Evolutionary conservation across 2,888 invertebrate species (phyloP).

Genomic region (Miltochrista miniata): DNA sequence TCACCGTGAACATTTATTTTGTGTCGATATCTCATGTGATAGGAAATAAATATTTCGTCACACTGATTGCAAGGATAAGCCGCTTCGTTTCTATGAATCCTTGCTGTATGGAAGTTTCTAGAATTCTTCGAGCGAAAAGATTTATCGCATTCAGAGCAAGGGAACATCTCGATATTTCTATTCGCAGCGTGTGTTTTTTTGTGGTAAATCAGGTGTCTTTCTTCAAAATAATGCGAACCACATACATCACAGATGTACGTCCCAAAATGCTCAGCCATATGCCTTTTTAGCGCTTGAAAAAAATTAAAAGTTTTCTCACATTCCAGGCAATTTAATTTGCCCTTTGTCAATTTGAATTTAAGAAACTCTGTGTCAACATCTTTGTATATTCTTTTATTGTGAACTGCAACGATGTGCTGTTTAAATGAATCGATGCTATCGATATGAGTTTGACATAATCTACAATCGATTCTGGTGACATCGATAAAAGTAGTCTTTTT

Average conservation of each 20-base stretch:
- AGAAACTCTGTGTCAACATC: conserved; percentile 54
- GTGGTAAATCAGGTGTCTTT: conserved; percentile 38
- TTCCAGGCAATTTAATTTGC: conserved; percentile 48
- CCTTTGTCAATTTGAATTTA: conserved; percentile 55
- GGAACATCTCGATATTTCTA: conserved; percentile 38
- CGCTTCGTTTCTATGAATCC: conserved; percentile 45
- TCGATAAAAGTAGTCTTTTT: conserved; percentile 54
- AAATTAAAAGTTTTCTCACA: conserved; percentile 51
- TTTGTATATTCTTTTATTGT: conserved; percentile 43
- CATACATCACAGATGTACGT: conserved; percentile 55
- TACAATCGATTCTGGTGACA: conserved; percentile 53
- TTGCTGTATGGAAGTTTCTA: conserved; percentile 37
- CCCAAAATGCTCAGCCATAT: conserved; percentile 54
- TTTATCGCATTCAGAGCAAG: conserved; percentile 62
- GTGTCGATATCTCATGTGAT: conserved; percentile 41
- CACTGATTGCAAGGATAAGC: conserved; percentile 49
- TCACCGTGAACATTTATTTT: conserved; percentile 52
- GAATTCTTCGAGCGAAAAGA: conserved; percentile 47
- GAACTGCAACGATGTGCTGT: conserved; percentile 48
- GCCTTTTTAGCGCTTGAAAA: conserved; percentile 48
- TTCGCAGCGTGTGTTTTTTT: conserved; percentile 55
- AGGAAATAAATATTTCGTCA: conserved; percentile 30
- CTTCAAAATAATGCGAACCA: conserved; percentile 58
- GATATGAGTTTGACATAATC: conserved; percentile 54
- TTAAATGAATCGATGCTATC: conserved; percentile 53